Conservation (phyloP, 2,888 invertebrate species). For the Philereme transversata region DNA sequence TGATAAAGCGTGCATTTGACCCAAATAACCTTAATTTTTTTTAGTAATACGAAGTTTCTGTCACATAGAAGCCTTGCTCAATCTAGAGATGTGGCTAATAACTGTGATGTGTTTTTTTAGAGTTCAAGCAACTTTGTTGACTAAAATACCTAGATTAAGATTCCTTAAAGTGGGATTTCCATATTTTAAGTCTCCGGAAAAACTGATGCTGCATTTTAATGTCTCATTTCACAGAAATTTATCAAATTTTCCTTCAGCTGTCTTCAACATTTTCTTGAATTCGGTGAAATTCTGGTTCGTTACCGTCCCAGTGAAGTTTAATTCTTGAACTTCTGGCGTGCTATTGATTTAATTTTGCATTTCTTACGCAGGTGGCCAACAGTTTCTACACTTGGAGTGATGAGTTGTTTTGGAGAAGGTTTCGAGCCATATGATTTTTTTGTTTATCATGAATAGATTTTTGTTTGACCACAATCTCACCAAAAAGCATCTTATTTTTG, state of each 20-base stretch:
- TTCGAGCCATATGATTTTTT: background rate
- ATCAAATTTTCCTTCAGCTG: background rate
- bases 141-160: background rate
- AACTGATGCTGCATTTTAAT: slow-evolving; percentile 4
- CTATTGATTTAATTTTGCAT: slow-evolving; percentile 68
- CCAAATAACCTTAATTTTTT: too few relatives aligned
- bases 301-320: slow-evolving; percentile 35
- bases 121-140: too few relatives aligned
- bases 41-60: too few relatives aligned
- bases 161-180: too few relatives aligned
- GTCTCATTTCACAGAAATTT: background rate
- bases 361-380: slow-evolving; percentile 54
- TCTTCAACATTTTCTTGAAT: background rate
- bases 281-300: slow-evolving; percentile 7
- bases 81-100: too few relatives aligned
- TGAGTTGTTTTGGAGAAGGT: background rate
- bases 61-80: too few relatives aligned
- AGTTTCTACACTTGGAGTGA: background rate
- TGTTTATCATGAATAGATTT: too few relatives aligned
- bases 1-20: too few relatives aligned
- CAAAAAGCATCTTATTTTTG: too few relatives aligned
- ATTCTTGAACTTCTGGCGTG: slow-evolving; percentile 50
- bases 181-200: background rate
- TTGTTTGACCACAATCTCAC: too few relatives aligned
- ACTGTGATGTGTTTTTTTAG: too few relatives aligned